Conservation (phyloP, 2,113 vertebrate genomes). For the Mirza zaza region DNA sequence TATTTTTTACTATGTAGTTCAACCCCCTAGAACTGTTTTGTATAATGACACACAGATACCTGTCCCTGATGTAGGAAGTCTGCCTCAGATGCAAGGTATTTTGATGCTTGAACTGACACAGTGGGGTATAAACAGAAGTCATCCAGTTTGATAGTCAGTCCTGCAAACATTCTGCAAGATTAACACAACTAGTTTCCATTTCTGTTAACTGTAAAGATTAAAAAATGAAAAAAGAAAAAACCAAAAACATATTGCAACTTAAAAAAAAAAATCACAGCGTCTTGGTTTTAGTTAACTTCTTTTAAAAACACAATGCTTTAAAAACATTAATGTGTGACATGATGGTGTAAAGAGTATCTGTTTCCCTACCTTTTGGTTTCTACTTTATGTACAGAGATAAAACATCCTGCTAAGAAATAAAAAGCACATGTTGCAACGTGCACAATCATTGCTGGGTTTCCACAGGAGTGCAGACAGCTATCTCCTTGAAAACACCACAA, state of each 20-base stretch:
- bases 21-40: conserved; percentile 94
- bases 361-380: conserved; percentile 87
- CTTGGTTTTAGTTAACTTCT: conserved; percentile 82
- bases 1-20: conserved; percentile 91
- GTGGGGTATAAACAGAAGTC: conserved; percentile 83
- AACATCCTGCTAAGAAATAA: conserved; percentile 85
- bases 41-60: conserved; percentile 96
- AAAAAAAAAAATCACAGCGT: conserved; percentile 75
- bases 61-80: conserved; percentile 92
- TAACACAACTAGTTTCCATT: conserved; percentile 80
- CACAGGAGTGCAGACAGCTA: conserved; percentile 72
- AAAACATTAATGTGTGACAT: conserved; percentile 87
- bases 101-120: conserved; percentile 83
- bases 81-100: conserved; percentile 85
- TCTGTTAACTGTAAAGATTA: conserved; percentile 79
- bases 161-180: conserved; percentile 83
- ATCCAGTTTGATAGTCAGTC: conserved; percentile 82
- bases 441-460: conserved; percentile 80
- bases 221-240: conserved; percentile 77
- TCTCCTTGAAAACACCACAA: conserved; percentile 81
- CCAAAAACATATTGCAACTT: conserved; percentile 63
- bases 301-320: conserved; percentile 80
- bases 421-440: conserved; percentile 85
- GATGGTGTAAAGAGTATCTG: conserved; percentile 86
- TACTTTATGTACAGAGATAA: conserved; percentile 88